These are phyloP conservation scores for Masticophis lateralis DNA, from an alignment of 2,797 vertebrate species.

Conservation along the genomic window DNA sequence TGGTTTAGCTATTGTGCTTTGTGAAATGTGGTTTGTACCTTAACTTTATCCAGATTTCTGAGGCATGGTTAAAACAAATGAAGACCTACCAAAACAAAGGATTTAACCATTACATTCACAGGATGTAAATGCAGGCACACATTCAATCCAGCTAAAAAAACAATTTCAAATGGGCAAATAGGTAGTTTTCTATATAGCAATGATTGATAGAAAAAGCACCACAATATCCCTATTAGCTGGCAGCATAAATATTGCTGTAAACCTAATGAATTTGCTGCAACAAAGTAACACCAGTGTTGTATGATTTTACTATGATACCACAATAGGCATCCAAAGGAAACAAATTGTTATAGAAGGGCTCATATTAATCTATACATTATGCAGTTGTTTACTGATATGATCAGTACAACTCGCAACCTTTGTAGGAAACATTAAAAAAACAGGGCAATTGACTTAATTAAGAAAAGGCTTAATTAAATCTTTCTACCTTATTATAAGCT, in stretches of 20 bases:
- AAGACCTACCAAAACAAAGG: neutral
- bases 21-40: neutral
- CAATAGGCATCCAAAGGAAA: neutral
- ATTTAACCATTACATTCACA: neutral
- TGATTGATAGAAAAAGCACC: neutral
- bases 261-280: neutral
- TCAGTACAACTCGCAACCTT: neutral
- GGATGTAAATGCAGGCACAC: neutral
- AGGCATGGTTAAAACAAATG: neutral
- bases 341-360: neutral
- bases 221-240: neutral
- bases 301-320: neutral
- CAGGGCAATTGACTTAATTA: neutral
- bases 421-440: neutral
- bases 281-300: neutral
- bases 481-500: slow-evolving; percentile 14
- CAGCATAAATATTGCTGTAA: neutral
- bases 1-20: neutral
- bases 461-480: slow-evolving; percentile 23
- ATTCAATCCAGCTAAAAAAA: neutral
- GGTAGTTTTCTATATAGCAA: neutral
- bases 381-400: neutral
- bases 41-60: neutral
- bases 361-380: neutral
- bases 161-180: neutral